Percentiles rank a stretch among this genome's conserved stretches.
Conservation (phyloP, 53 echinoderm and acorn worm species). For the Paracentrotus lividus region DNA sequence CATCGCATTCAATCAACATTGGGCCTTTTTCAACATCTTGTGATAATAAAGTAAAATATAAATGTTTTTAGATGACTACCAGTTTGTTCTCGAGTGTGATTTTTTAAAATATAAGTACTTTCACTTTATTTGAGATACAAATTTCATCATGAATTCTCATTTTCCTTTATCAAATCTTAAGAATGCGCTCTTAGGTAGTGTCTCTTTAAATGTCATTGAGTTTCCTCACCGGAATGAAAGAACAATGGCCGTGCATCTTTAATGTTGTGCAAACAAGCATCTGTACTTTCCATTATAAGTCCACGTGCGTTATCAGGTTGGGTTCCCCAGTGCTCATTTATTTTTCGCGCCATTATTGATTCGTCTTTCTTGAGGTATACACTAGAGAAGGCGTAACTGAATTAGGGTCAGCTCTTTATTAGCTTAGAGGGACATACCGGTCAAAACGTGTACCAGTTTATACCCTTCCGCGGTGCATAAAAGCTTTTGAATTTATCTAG, state of each 20-base stretch:
- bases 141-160: too few relatives aligned
- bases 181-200: too few relatives aligned
- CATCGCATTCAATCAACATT: too few relatives aligned
- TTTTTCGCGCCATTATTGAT: slow-evolving; percentile 25
- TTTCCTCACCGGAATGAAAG: neutral
- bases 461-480: neutral
- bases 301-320: neutral
- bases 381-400: neutral
- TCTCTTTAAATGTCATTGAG: neutral
- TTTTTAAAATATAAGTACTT: too few relatives aligned
- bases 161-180: too few relatives aligned
- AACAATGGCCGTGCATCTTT: neutral
- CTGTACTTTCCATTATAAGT: neutral
- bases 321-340: neutral
- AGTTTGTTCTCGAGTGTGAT: too few relatives aligned
- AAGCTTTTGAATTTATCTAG: neutral
- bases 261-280: neutral
- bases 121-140: too few relatives aligned
- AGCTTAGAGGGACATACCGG: neutral
- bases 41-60: too few relatives aligned
- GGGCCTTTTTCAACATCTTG: too few relatives aligned
- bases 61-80: too few relatives aligned
- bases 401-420: neutral
- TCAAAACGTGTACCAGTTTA: neutral
- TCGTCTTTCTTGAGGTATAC: neutral